phyloP scores from a whole-genome alignment of 2,888 invertebrate species.

The Drosophila buzzatii region DNA sequence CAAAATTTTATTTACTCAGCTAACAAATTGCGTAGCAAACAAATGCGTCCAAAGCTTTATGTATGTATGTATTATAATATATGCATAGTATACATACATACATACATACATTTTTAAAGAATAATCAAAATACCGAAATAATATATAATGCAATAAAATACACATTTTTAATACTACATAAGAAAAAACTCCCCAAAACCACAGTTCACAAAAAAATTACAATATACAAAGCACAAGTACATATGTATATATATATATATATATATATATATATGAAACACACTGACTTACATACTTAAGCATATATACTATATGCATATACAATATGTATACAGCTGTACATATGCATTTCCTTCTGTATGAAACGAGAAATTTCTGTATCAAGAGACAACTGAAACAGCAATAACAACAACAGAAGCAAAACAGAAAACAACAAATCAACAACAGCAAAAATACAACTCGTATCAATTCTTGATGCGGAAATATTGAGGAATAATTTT shows the following conservation, averaged over 20 bases:
- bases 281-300: conserved; percentile 6
- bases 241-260: not conserved
- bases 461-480: conserved; percentile 76
- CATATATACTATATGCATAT: not conserved
- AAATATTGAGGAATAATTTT: conserved; percentile 68
- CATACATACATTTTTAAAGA: conserved; percentile 1
- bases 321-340: conserved; percentile 21
- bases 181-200: conserved; percentile 21
- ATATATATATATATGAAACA: not conserved
- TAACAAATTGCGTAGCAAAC: conserved; percentile 62
- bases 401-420: conserved; percentile 35
- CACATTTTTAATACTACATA: conserved; percentile 18
- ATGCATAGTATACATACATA: conserved; percentile 5
- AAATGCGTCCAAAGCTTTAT: conserved; percentile 53
- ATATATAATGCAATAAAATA: conserved; percentile 17
- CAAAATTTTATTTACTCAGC: conserved; percentile 49
- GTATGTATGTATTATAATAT: not conserved
- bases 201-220: conserved; percentile 27
- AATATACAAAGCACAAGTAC: conserved; percentile 3
- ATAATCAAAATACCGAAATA: conserved; percentile 16
- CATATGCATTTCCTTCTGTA: conserved; percentile 57
- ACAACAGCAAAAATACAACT: conserved; percentile 23
- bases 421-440: conserved; percentile 37
- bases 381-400: conserved; percentile 35
- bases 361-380: conserved; percentile 43